Percentiles rank a stretch among this genome's conserved stretches.
These are phyloP conservation scores for Dryadula phaetusa DNA, from an alignment of 2,888 invertebrate genomes.

Conservation along the genomic window DNA sequence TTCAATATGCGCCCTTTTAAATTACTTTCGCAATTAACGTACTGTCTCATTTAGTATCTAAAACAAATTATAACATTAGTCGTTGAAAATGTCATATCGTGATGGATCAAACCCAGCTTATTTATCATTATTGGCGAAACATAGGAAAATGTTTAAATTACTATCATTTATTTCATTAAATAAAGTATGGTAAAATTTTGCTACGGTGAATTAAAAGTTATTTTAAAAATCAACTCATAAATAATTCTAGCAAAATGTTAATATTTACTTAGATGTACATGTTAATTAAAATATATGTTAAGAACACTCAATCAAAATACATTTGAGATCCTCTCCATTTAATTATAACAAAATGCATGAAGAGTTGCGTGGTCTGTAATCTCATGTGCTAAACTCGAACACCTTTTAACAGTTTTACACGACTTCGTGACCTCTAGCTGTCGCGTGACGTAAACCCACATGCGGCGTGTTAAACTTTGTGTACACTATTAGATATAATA, in stretches of 20 bases:
- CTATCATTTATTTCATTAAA: too few relatives aligned
- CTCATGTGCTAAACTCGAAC: conserved; percentile 23
- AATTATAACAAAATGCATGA: conserved; percentile 9
- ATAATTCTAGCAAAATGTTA: not conserved
- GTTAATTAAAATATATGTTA: not conserved
- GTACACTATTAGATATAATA: not conserved
- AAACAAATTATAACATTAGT: conserved; percentile 10
- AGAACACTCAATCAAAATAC: not conserved
- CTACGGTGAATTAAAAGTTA: too few relatives aligned
- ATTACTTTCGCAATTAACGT: conserved; percentile 22
- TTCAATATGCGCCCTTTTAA: conserved; percentile 39
- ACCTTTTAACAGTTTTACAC: conserved; percentile 41
- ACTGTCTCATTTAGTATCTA: conserved; percentile 8
- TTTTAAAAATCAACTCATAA: too few relatives aligned
- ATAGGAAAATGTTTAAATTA: too few relatives aligned
- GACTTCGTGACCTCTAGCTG: conserved; percentile 44
- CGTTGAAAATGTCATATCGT: conserved; percentile 21
- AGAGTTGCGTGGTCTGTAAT: conserved; percentile 20
- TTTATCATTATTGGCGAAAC: too few relatives aligned
- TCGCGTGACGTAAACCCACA: conserved; percentile 30
- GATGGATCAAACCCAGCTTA: not conserved
- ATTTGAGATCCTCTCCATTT: not conserved
- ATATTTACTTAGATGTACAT: not conserved
- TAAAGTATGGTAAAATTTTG: too few relatives aligned
- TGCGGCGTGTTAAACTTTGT: conserved; percentile 3